These are phyloP conservation scores for Cettia cetti DNA, from an alignment of 2,113 vertebrate genomes.

Conservation along the genomic window DNA sequence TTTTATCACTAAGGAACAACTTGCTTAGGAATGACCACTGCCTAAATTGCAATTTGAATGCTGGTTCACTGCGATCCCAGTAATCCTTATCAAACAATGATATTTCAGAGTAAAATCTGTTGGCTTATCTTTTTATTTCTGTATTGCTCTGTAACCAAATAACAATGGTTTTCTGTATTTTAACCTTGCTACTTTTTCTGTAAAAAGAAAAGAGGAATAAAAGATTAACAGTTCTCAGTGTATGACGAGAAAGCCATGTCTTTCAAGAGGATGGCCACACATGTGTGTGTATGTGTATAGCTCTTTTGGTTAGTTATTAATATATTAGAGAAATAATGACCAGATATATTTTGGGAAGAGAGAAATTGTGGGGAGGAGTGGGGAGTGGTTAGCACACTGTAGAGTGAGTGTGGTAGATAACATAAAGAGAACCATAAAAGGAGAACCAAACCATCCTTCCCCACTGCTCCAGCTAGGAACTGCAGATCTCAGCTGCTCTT, in stretches of 20 bases:
- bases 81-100: not conserved
- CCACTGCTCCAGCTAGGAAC: not conserved
- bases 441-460: not conserved
- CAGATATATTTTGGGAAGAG: not conserved
- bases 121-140: not conserved
- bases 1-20: not conserved
- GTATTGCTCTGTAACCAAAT: not conserved
- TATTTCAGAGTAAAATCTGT: not conserved
- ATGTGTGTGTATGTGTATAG: not conserved
- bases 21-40: not conserved
- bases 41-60: not conserved
- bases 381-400: not conserved
- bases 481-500: not conserved
- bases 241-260: not conserved
- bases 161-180: not conserved
- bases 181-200: not conserved
- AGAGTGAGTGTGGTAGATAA: not conserved
- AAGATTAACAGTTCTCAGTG: not conserved
- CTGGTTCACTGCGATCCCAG: not conserved
- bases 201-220: not conserved
- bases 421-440: not conserved
- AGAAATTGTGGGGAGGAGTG: accelerated
- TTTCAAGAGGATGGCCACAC: not conserved
- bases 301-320: not conserved
- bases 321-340: not conserved